A percentile compares a stretch with the other conserved stretches of the same genome.
Evolutionary conservation across 2,888 invertebrate genomes (phyloP).

Genomic region (Conus canariensis): DNA sequence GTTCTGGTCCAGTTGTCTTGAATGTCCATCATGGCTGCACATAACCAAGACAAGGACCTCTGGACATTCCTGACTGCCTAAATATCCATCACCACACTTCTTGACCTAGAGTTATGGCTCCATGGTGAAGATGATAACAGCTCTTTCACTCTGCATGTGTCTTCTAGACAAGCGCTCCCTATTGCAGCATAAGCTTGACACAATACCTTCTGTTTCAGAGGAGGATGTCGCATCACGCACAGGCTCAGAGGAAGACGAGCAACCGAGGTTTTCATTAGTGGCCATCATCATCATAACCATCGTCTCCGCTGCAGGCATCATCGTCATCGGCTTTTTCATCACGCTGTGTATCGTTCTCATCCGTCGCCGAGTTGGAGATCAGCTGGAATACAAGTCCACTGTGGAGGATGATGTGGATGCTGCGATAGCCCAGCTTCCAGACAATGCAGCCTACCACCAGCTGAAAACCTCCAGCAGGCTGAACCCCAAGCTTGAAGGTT

Average conservation of each 20-base stretch:
- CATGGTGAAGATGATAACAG: too few relatives aligned
- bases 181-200: neutral
- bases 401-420: conserved; percentile 86
- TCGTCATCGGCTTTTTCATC: conserved; percentile 59
- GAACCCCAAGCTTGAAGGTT: conserved; percentile 93
- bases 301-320: conserved; percentile 54
- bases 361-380: conserved; percentile 67
- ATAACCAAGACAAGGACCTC: too few relatives aligned
- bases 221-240: neutral
- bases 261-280: conserved; percentile 41
- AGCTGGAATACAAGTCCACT: conserved; percentile 82
- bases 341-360: conserved; percentile 60
- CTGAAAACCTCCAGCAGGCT: conserved; percentile 75
- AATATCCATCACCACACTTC: too few relatives aligned
- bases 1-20: too few relatives aligned
- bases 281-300: conserved; percentile 62
- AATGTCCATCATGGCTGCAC: too few relatives aligned
- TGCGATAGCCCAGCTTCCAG: conserved; percentile 92
- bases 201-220: neutral
- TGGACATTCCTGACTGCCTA: too few relatives aligned
- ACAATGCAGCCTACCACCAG: conserved; percentile 86
- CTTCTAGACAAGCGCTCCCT: too few relatives aligned
- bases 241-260: conserved; percentile 8
- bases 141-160: too few relatives aligned
- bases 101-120: too few relatives aligned